A percentile compares a stretch with the other conserved stretches of the same genome.
phyloP scores from a whole-genome alignment of 2,888 invertebrate species.

The Drosophila nr. fundita region DNA sequence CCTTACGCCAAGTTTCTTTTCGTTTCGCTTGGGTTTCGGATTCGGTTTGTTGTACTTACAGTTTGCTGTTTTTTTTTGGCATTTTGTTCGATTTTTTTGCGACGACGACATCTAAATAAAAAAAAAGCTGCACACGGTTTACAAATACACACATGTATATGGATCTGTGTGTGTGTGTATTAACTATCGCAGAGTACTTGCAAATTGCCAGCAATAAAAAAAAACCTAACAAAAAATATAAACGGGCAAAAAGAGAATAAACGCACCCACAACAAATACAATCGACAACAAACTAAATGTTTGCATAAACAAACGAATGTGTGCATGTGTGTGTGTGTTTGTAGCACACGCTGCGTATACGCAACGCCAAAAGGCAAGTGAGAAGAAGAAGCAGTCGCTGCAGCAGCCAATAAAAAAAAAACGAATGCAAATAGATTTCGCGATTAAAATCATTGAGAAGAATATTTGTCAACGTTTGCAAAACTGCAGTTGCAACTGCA shows the following conservation, averaged over 20 bases:
- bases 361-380: conserved; percentile 44
- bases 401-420: conserved; percentile 31
- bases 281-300: conserved; percentile 25
- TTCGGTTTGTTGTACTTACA: conserved; percentile 65
- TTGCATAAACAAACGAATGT: conserved; percentile 49
- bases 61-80: conserved; percentile 67
- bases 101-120: conserved; percentile 72
- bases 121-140: conserved; percentile 66
- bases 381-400: background rate
- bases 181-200: conserved; percentile 52
- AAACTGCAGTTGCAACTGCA: conserved; percentile 41
- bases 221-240: conserved; percentile 24
- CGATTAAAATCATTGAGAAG: conserved; percentile 15
- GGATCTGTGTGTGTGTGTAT: conserved; percentile 8
- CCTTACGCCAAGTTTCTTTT: conserved; percentile 68
- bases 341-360: conserved; percentile 58
- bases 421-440: conserved; percentile 16
- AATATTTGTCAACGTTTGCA: conserved; percentile 58
- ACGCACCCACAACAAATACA: conserved; percentile 36
- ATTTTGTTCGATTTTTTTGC: conserved; percentile 78
- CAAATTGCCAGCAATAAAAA: conserved; percentile 43
- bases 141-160: conserved; percentile 21
- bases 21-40: conserved; percentile 59
- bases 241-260: conserved; percentile 12
- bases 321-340: conserved; percentile 35